Conservation (phyloP, 1,140 invertebrate species). For the Rhyacophila brunnea region DNA sequence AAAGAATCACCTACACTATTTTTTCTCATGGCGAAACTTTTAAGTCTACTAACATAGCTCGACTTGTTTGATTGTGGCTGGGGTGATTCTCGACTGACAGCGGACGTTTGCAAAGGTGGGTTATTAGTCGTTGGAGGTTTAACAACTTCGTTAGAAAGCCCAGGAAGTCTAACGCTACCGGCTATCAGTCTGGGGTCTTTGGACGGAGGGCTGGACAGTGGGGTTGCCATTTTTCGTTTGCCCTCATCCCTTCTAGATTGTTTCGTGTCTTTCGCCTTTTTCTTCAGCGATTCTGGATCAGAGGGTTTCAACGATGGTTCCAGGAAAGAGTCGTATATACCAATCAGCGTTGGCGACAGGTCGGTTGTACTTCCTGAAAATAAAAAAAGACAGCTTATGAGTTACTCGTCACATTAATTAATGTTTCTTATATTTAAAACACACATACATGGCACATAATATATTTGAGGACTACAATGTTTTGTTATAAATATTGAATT, state of each 20-base stretch:
- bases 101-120: background rate
- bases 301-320: slow-evolving; percentile 18
- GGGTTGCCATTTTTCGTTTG: slow-evolving; percentile 27
- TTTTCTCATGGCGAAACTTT: slow-evolving; percentile 29
- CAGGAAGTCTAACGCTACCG: slow-evolving; percentile 49
- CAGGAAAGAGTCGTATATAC: slow-evolving; percentile 56
- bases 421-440: too few species aligned
- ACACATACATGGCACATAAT: too few species aligned
- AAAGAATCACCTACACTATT: slow-evolving; percentile 10
- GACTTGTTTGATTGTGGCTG: slow-evolving; percentile 12
- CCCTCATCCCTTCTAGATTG: slow-evolving; percentile 36
- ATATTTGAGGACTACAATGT: too few species aligned
- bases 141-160: slow-evolving; percentile 14
- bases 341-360: slow-evolving; percentile 57
- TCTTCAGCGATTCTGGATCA: background rate
- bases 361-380: slow-evolving; percentile 61
- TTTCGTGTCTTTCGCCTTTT: slow-evolving; percentile 31
- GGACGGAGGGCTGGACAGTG: slow-evolving; percentile 38
- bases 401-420: too few species aligned
- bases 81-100: background rate
- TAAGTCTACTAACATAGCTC: slow-evolving; percentile 32
- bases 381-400: slow-evolving; percentile 26
- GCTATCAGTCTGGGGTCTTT: slow-evolving; percentile 48
- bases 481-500: too few species aligned
- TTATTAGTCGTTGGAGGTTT: background rate